Evolutionary conservation across 2,113 vertebrate species (phyloP), one percentile per base, ranked within the genome.

Genomic region (Stigmatopora argus): DNA sequence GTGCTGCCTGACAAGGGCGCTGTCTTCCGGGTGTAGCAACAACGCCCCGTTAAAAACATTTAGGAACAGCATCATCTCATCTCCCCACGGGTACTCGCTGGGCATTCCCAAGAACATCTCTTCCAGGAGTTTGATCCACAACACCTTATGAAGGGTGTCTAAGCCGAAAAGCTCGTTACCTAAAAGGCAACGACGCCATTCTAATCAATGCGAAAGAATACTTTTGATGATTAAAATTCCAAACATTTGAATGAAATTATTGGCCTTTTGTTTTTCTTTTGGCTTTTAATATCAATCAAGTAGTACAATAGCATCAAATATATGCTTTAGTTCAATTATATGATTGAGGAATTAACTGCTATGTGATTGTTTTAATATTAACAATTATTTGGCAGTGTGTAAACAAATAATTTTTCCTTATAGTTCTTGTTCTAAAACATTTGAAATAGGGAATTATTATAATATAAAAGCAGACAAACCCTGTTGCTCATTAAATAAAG

Each of bases 81-180:
- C 97, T 0, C 96, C 97, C 97, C 96, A 99, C 0, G 96, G 97
- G 65, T 95, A 99, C 89, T 99, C 96, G 10, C 96, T 99, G 6
- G 97, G 97, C 97, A 99, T 98, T 63, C 97, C 97, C 68, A 99
- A 90, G 67, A 99, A 99, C 96, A 99, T 98, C 81, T 99, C 96
- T 81, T 99, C 97, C 70, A 99, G 88, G n/a, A 99, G 92, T 77
- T 98, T 97, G 85, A 99, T 97, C 97, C 97, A 99, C 79, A 99
- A 79, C 72, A 97, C 96, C 83, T 99, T 99, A 82, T 99, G 97
- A 66, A 99, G 94, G 7, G 96, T 98, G 77, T 99, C 96, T 3
- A 99, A 85, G 31, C 96, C 97, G 67, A 99, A 98, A 53, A 99
- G 90, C 78, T 99, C 97, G 78, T 99, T 99, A 0, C 96, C 97